Evolutionary conservation across 2,797 vertebrate genomes (phyloP).

Genomic region (Xiphophorus birchmanni): DNA sequence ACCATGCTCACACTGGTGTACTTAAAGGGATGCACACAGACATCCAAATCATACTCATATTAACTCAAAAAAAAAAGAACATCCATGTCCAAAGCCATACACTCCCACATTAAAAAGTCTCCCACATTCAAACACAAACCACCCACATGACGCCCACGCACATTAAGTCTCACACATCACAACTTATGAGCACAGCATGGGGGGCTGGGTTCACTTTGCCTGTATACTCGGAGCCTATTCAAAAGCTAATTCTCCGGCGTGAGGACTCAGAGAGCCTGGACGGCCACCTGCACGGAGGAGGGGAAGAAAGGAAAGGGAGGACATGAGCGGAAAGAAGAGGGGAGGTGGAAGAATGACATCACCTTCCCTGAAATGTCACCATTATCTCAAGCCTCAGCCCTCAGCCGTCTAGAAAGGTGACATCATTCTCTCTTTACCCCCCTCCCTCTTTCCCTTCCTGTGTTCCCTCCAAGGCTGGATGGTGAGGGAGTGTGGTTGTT

Average conservation of each 20-base stretch:
- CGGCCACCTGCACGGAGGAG: slow-evolving; percentile 70
- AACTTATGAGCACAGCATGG: slow-evolving; percentile 41
- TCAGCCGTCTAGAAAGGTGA: slow-evolving; percentile 76
- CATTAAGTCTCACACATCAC: slow-evolving; percentile 59
- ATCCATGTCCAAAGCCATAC: slow-evolving; percentile 20
- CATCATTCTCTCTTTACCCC: slow-evolving; percentile 75
- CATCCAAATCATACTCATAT: slow-evolving; percentile 23
- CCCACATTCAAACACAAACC: slow-evolving; percentile 61
- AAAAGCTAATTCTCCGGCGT: slow-evolving; percentile 65
- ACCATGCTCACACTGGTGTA: slow-evolving; percentile 18
- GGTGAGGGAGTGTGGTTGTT: slow-evolving; percentile 54
- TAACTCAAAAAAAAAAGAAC: slow-evolving; percentile 1
- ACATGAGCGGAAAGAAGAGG: slow-evolving; percentile 19
- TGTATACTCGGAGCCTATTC: slow-evolving; percentile 53
- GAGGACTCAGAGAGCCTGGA: slow-evolving; percentile 62
- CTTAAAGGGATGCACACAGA: slow-evolving; percentile 24
- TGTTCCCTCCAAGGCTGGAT: slow-evolving; percentile 38
- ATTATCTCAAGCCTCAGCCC: slow-evolving; percentile 78
- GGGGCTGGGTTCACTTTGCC: slow-evolving; percentile 46
- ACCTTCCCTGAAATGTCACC: slow-evolving; percentile 81
- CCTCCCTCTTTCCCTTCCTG: slow-evolving; percentile 56
- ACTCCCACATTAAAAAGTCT: slow-evolving; percentile 47
- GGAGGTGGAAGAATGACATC: slow-evolving; percentile 78
- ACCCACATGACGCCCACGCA: slow-evolving; percentile 65
- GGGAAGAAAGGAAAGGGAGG: slow-evolving; percentile 16